A percentile compares a stretch with the other conserved stretches of the same genome.
Evolutionary conservation across 2,113 vertebrate species (phyloP).

Genomic region (Vidua macroura): DNA sequence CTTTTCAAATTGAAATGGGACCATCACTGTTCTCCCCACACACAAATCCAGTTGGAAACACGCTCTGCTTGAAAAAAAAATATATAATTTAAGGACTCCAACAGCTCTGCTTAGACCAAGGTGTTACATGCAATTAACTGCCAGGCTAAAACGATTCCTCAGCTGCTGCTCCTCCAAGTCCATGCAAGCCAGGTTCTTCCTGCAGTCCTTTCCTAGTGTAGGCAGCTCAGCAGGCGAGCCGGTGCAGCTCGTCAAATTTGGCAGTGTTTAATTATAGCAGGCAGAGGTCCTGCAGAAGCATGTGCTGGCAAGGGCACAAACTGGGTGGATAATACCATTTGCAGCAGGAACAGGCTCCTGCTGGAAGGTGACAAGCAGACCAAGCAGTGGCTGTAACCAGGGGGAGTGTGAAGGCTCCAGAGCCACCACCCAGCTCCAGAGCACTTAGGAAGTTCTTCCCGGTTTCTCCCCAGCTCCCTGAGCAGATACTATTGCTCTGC

Average conservation of each 20-base stretch:
- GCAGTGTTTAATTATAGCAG: constrained; percentile 77
- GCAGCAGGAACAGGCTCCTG: constrained; percentile 50
- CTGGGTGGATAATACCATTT: constrained; percentile 23
- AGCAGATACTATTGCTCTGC: not conserved
- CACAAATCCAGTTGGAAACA: not conserved
- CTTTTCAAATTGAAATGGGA: not conserved
- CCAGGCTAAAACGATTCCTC: not conserved
- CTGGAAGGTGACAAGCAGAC: constrained; percentile 40
- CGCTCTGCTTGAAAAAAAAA: not conserved
- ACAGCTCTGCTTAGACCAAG: not conserved
- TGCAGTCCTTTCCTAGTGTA: constrained; percentile 39
- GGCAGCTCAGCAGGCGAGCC: constrained; percentile 30
- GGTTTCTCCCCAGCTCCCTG: not conserved
- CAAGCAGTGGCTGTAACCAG: not conserved
- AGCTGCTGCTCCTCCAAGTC: not conserved
- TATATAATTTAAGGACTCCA: not conserved
- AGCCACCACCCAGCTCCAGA: not conserved
- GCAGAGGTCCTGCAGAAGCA: constrained; percentile 68
- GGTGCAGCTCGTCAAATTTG: constrained; percentile 64
- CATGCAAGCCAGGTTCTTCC: not conserved
- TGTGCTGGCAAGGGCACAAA: constrained; percentile 64
- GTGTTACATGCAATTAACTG: not conserved
- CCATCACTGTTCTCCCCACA: not conserved
- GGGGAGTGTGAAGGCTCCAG: not conserved
- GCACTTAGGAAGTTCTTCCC: not conserved